These are phyloP conservation scores for Chrysodeixis includens DNA, from an alignment of 2,888 invertebrate genomes.

Conservation along the genomic window DNA sequence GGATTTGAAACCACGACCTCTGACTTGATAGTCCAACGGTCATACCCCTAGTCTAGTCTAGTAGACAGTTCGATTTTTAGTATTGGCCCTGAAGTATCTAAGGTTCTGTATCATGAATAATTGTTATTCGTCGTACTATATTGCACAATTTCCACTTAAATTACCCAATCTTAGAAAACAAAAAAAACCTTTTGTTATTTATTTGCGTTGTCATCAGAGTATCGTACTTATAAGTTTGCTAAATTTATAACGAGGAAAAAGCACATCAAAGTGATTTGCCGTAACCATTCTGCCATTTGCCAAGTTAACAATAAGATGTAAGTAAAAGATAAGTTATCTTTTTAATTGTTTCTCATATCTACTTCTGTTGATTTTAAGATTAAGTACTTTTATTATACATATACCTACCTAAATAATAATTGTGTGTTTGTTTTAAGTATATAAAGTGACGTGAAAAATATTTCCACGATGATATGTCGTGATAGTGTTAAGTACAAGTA, in stretches of 20 bases:
- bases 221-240: background rate
- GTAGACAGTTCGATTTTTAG: no score
- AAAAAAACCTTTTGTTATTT: constrained; percentile 1
- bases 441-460: constrained; percentile 52
- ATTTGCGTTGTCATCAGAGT: background rate
- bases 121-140: no score
- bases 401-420: constrained; percentile 14
- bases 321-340: constrained; percentile 43
- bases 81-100: no score
- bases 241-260: background rate
- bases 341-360: constrained; percentile 48
- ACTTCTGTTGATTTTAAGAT: constrained; percentile 54
- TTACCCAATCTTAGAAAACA: no score
- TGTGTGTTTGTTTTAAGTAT: constrained; percentile 38
- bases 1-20: no score
- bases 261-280: constrained; percentile 5
- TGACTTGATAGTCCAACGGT: no score
- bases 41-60: no score
- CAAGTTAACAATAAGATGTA: constrained; percentile 23
- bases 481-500: constrained; percentile 50
- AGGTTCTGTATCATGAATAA: no score
- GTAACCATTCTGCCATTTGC: constrained; percentile 15
- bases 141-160: no score
- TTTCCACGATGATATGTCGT: constrained; percentile 38
- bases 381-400: constrained; percentile 35